Evolutionary conservation across 1,140 invertebrate genomes (phyloP).

Genomic region (Mamestra configurata): DNA sequence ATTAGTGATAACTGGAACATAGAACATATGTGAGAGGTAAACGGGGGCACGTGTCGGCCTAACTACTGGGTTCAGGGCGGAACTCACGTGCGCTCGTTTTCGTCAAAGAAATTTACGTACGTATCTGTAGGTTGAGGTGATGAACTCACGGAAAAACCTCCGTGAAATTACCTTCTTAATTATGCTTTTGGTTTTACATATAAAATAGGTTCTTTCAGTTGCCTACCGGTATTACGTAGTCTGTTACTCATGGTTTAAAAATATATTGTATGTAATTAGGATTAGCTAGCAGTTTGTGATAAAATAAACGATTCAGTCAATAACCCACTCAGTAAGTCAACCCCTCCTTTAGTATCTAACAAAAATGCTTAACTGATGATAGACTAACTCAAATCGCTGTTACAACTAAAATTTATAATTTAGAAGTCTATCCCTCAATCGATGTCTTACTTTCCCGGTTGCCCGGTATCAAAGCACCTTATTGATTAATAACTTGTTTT

Average conservation of each 20-base stretch:
- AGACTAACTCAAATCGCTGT: too few species aligned
- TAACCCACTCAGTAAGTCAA: too few species aligned
- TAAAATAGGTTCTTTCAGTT: constrained; percentile 4
- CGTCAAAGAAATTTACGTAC: constrained; percentile 41
- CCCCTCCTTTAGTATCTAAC: too few species aligned
- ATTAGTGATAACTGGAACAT: constrained; percentile 15
- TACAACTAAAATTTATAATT: not conserved
- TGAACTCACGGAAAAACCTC: constrained; percentile 25
- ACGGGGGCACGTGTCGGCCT: constrained; percentile 10
- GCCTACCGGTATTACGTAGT: not conserved
- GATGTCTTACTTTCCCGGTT: not conserved
- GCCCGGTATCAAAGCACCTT: not conserved
- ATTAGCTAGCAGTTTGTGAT: too few species aligned
- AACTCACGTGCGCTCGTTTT: constrained; percentile 36
- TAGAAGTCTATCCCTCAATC: not conserved
- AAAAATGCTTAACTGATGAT: too few species aligned
- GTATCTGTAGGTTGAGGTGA: constrained; percentile 15
- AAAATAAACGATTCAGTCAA: too few species aligned
- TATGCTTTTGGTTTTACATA: constrained; percentile 26
- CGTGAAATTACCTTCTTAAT: constrained; percentile 32
- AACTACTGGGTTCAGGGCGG: constrained; percentile 16
- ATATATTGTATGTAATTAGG: too few species aligned
- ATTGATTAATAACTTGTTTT: constrained; percentile 13
- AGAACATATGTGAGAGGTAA: not conserved
- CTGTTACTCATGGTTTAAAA: not conserved